Evolutionary conservation across 2,113 vertebrate species (phyloP).

Genomic region (Solenodon paradoxus): DNA sequence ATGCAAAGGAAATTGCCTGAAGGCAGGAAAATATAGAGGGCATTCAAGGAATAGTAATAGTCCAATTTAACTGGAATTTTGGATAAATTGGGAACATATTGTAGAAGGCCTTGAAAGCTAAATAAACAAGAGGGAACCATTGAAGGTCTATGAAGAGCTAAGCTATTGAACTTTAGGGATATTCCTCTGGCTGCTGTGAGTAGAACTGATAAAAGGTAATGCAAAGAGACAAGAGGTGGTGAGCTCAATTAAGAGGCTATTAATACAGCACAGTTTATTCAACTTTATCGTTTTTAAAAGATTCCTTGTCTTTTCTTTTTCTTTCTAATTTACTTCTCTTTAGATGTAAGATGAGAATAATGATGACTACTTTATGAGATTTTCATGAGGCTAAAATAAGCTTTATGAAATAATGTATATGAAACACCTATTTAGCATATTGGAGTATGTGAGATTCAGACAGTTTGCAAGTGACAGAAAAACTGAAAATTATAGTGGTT

Average conservation of each 20-base stretch:
- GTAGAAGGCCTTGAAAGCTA: neutral
- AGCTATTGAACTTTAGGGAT: neutral
- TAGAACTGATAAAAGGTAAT: neutral
- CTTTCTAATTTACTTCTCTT: neutral
- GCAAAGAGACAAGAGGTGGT: neutral
- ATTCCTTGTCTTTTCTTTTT: neutral
- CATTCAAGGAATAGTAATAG: neutral
- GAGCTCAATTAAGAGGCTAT: neutral
- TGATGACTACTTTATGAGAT: neutral
- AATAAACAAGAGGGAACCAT: neutral
- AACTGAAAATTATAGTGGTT: neutral
- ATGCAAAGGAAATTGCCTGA: neutral
- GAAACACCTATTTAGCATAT: neutral
- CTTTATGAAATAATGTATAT: neutral
- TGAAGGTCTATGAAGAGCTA: neutral
- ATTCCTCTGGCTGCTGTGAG: neutral
- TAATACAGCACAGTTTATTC: neutral
- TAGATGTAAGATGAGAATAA: neutral
- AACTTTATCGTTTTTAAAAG: neutral
- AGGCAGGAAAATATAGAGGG: neutral
- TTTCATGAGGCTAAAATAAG: neutral
- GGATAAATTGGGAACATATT: neutral
- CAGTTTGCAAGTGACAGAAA: neutral
- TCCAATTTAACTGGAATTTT: constrained; percentile 5
- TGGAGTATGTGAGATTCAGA: neutral